These are phyloP conservation scores for Crocuta crocuta DNA, from an alignment of 2,113 vertebrate genomes.

Conservation along the genomic window DNA sequence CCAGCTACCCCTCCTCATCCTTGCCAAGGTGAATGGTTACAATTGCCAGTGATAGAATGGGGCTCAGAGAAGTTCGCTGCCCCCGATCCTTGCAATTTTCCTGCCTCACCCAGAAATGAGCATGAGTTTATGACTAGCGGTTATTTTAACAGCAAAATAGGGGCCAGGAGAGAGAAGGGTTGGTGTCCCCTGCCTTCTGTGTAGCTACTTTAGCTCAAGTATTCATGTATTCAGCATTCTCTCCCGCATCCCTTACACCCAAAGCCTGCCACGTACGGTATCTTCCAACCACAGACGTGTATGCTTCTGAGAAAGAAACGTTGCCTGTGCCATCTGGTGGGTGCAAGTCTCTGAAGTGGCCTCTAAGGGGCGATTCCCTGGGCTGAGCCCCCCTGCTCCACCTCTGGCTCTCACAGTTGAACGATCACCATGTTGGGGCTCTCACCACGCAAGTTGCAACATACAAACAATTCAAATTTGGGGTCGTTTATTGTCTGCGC, in stretches of 20 bases:
- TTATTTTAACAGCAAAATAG: neutral
- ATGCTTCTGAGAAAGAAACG: neutral
- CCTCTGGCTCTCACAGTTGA: neutral
- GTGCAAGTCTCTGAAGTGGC: neutral
- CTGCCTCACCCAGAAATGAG: neutral
- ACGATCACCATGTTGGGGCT: accelerated
- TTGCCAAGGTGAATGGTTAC: neutral
- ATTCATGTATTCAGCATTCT: neutral
- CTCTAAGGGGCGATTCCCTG: neutral
- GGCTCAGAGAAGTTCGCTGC: neutral
- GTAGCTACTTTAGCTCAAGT: neutral
- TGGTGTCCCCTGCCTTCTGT: neutral
- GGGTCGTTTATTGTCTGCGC: neutral
- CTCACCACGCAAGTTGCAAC: neutral
- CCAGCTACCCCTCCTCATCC: neutral
- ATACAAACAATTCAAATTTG: neutral
- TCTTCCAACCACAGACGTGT: accelerated
- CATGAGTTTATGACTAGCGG: neutral
- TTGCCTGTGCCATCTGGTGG: too few relatives aligned
- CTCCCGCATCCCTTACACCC: too few relatives aligned
- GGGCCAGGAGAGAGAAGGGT: too few relatives aligned
- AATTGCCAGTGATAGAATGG: neutral
- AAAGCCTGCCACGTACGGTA: neutral
- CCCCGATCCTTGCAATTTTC: neutral
- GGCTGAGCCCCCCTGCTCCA: too few relatives aligned